A percentile compares a stretch with the other conserved stretches of the same genome.
Evolutionary conservation across 2,888 invertebrate genomes (phyloP).

Genomic region (Papilio elwesi): DNA sequence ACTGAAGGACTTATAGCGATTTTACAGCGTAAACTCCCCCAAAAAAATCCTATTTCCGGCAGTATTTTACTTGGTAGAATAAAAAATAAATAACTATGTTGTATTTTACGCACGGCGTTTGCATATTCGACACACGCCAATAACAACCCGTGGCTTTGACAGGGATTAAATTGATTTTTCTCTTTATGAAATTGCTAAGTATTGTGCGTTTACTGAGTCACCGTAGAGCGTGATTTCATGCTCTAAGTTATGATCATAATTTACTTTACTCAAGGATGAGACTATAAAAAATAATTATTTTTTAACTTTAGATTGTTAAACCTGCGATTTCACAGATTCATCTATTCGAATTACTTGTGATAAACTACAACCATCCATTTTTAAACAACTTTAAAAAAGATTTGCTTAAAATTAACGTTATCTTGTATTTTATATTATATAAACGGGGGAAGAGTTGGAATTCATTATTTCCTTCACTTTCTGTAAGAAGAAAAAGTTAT

Average conservation of each 20-base stretch:
- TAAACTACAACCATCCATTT: no score
- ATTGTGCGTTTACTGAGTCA: slow-evolving; percentile 18
- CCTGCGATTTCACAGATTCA: no score
- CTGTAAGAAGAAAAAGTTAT: no score
- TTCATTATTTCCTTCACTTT: no score
- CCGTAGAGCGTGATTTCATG: neutral
- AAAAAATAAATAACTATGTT: slow-evolving; percentile 23
- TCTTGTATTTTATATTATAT: no score
- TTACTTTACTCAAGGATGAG: neutral
- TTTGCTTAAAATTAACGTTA: no score
- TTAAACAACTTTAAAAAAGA: no score
- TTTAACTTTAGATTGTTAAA: no score
- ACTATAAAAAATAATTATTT: no score
- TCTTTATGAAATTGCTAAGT: slow-evolving; percentile 13
- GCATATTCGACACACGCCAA: slow-evolving; percentile 34
- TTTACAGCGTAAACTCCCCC: neutral
- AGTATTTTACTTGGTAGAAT: slow-evolving; percentile 5
- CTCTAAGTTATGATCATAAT: neutral
- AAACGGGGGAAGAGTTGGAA: no score
- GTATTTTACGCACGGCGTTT: slow-evolving; percentile 16
- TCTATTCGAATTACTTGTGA: no score
- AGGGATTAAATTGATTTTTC: slow-evolving; percentile 30
- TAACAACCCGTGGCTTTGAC: slow-evolving; percentile 31
- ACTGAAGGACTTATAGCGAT: no score
- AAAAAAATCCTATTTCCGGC: slow-evolving; percentile 1